Percentiles rank a stretch among this genome's conserved stretches.
These are phyloP conservation scores for Stenopsyche tienmushanensis DNA, from an alignment of 1,140 invertebrate species.

Conservation along the genomic window DNA sequence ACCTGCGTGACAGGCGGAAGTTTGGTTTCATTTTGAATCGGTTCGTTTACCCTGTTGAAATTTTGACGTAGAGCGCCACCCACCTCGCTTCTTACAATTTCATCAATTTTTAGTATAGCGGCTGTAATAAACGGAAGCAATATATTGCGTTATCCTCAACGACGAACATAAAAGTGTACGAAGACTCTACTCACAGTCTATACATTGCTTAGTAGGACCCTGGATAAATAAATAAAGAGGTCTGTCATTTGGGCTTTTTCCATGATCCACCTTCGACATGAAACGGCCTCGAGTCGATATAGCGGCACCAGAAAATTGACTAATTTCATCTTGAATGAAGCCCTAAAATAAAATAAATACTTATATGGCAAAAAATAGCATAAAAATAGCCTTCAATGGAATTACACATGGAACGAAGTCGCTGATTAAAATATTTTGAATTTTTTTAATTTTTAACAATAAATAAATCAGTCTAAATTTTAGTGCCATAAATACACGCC, in stretches of 20 bases:
- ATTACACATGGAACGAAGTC: neutral
- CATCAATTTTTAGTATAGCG: constrained; percentile 36
- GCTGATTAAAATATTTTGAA: neutral
- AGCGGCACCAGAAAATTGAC: constrained; percentile 35
- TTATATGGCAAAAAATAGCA: neutral
- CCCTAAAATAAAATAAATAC: constrained; percentile 30
- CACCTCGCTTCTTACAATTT: constrained; percentile 31
- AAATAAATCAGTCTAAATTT: too few species aligned
- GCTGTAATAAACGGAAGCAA: constrained; percentile 25
- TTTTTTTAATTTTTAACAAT: too few species aligned
- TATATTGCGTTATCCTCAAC: neutral
- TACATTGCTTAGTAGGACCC: constrained; percentile 37
- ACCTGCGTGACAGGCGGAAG: constrained; percentile 41
- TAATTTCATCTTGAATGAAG: constrained; percentile 40
- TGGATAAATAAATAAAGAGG: constrained; percentile 39
- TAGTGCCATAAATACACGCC: too few species aligned
- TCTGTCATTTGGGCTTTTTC: constrained; percentile 24
- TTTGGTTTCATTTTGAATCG: constrained; percentile 13
- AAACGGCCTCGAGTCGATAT: constrained; percentile 36
- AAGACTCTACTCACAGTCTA: constrained; percentile 28
- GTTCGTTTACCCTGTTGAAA: constrained; percentile 10
- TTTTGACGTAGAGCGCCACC: constrained; percentile 20
- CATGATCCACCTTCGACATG: constrained; percentile 35
- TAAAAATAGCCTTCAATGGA: neutral
- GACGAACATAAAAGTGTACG: neutral